These are phyloP conservation scores for Paragorgia papillata DNA, from an alignment of 92 coral and sea anemone genomes.

Conservation along the genomic window DNA sequence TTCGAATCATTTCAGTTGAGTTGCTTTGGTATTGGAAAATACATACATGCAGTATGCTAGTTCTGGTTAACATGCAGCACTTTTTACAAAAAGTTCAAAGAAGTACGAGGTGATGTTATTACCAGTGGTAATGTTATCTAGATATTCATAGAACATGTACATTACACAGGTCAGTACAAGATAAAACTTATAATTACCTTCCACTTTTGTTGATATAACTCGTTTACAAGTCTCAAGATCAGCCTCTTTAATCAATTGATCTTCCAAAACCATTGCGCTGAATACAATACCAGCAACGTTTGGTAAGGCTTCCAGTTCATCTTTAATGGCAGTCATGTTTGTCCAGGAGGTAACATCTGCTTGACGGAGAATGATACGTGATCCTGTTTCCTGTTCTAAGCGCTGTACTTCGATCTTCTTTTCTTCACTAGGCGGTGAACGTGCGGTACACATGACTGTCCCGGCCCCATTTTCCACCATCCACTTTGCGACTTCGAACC, in stretches of 20 bases:
- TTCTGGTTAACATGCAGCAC: too few species aligned
- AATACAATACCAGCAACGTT: slow-evolving; percentile 65
- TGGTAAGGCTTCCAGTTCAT: slow-evolving; percentile 54
- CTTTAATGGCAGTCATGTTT: slow-evolving; percentile 24
- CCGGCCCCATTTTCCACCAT: too few species aligned
- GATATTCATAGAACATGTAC: background rate
- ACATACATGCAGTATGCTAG: too few species aligned
- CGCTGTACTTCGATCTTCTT: slow-evolving; percentile 52
- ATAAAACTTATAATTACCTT: too few species aligned
- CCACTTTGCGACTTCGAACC: slow-evolving; percentile 72
- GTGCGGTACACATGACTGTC: too few species aligned
- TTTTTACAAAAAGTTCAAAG: too few species aligned
- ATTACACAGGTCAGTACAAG: background rate
- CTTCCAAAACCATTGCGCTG: slow-evolving; percentile 73
- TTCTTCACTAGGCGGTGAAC: too few species aligned
- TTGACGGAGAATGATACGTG: slow-evolving; percentile 53
- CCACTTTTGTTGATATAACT: slow-evolving; percentile 71
- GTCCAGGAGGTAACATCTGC: slow-evolving; percentile 75
- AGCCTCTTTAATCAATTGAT: slow-evolving; percentile 55
- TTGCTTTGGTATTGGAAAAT: too few species aligned
- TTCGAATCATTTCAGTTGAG: too few species aligned
- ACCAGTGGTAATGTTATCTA: too few species aligned
- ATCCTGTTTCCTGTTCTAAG: slow-evolving; percentile 55
- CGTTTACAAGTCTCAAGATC: slow-evolving; percentile 45
- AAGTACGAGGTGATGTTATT: too few species aligned